Conservation (phyloP, 2,888 invertebrate genomes). For the Rotaria macrura region DNA sequence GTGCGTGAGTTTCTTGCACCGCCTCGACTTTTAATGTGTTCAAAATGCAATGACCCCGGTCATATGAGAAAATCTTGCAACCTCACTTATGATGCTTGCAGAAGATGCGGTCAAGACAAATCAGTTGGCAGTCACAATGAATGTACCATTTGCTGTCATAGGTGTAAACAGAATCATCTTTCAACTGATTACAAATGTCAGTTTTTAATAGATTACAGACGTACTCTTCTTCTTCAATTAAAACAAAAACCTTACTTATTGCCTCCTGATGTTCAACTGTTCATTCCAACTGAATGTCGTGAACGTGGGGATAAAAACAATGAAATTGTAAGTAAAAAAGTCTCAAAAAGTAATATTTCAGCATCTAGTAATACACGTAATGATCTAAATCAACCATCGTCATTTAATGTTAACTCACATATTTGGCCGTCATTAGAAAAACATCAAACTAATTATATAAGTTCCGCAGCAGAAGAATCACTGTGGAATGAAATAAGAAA, state of each 20-base stretch:
- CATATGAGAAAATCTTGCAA: not conserved
- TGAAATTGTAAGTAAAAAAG: too few species aligned
- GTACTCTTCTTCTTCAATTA: not conserved
- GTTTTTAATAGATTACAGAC: not conserved
- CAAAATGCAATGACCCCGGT: not conserved
- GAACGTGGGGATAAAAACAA: not conserved
- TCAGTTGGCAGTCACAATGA: not conserved
- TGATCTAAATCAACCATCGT: too few species aligned
- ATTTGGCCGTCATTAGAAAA: too few species aligned
- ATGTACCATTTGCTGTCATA: not conserved
- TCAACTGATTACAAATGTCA: not conserved
- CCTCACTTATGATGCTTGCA: not conserved
- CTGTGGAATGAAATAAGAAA: too few species aligned
- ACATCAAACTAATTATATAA: too few species aligned
- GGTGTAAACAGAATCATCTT: not conserved
- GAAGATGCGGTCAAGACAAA: not conserved
- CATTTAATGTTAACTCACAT: too few species aligned
- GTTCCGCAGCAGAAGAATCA: too few species aligned
- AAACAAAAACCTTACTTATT: not conserved
- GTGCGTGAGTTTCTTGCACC: not conserved
- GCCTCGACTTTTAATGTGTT: not conserved
- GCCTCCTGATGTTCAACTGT: not conserved
- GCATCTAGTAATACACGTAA: too few species aligned
- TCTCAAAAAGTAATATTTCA: too few species aligned
- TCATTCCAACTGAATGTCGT: not conserved